These are phyloP conservation scores for Ophraella communa DNA, from an alignment of 2,888 invertebrate genomes.

Conservation along the genomic window DNA sequence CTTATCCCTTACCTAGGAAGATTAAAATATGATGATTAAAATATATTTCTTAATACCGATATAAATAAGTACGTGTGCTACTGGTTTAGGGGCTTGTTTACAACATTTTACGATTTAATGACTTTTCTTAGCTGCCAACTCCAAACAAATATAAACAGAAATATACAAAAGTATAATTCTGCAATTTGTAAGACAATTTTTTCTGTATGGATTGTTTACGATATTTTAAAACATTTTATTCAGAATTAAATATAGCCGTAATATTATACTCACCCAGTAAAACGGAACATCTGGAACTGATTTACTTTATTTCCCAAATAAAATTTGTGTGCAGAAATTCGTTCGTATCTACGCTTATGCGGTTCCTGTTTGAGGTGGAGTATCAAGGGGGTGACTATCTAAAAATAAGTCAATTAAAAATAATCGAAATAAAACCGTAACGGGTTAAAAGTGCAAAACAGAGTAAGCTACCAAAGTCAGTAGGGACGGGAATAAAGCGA, in stretches of 20 bases:
- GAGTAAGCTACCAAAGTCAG: not conserved
- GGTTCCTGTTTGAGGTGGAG: not conserved
- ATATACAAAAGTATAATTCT: no score
- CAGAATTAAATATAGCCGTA: not conserved
- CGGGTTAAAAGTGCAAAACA: conserved; percentile 26
- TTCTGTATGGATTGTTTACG: no score
- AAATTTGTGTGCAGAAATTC: not conserved
- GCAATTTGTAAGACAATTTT: no score
- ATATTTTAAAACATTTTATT: no score
- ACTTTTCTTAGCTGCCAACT: no score
- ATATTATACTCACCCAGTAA: not conserved
- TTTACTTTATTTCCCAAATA: not conserved
- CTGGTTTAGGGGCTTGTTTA: no score
- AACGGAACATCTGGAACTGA: not conserved
- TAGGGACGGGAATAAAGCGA: conserved; percentile 41
- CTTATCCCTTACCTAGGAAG: no score
- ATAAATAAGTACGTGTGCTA: no score
- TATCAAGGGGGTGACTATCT: conserved; percentile 17
- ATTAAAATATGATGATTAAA: no score
- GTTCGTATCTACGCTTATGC: not conserved
- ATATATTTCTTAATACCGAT: no score
- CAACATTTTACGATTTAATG: no score
- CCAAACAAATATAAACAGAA: no score
- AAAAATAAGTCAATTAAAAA: conserved; percentile 33
- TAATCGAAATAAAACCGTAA: conserved; percentile 35